These are phyloP conservation scores for Abrostola tripartita DNA, from an alignment of 2,888 invertebrate species.

Conservation along the genomic window DNA sequence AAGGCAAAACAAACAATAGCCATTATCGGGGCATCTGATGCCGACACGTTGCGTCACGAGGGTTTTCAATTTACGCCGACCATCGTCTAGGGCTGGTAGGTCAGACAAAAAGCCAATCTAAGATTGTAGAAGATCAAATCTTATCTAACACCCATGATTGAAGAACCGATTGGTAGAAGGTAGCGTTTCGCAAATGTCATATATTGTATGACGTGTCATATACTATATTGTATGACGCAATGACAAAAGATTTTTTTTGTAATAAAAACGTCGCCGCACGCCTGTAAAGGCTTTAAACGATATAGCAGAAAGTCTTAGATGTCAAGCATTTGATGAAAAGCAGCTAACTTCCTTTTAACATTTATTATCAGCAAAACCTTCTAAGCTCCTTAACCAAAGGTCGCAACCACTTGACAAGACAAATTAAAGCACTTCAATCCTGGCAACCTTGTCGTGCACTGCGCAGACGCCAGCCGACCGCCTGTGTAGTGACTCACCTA, in stretches of 20 bases:
- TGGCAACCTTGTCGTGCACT: conserved; percentile 40
- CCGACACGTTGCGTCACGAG: conserved; percentile 72
- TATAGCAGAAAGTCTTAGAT: too few relatives aligned
- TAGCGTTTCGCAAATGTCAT: too few relatives aligned
- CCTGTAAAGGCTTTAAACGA: too few relatives aligned
- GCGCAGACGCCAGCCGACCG: conserved; percentile 44
- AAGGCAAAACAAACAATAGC: conserved; percentile 60
- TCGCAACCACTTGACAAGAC: neutral
- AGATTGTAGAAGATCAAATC: neutral
- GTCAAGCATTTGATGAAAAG: too few relatives aligned
- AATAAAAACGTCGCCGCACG: too few relatives aligned
- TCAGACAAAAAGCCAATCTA: neutral
- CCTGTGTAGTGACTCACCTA: conserved; percentile 48
- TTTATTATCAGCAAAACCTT: too few relatives aligned
- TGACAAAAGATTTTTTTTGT: too few relatives aligned
- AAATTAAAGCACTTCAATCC: neutral
- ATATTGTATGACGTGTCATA: too few relatives aligned
- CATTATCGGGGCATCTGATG: conserved; percentile 65
- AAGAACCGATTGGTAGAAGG: too few relatives aligned
- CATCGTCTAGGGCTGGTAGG: conserved; percentile 48
- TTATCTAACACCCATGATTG: too few relatives aligned
- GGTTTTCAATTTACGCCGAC: conserved; percentile 70
- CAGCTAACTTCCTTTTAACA: too few relatives aligned
- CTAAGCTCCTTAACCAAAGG: neutral
- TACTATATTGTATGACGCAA: too few relatives aligned